Evolutionary conservation across 2,888 invertebrate species (phyloP).

Genomic region (Thymelicus lineola): DNA sequence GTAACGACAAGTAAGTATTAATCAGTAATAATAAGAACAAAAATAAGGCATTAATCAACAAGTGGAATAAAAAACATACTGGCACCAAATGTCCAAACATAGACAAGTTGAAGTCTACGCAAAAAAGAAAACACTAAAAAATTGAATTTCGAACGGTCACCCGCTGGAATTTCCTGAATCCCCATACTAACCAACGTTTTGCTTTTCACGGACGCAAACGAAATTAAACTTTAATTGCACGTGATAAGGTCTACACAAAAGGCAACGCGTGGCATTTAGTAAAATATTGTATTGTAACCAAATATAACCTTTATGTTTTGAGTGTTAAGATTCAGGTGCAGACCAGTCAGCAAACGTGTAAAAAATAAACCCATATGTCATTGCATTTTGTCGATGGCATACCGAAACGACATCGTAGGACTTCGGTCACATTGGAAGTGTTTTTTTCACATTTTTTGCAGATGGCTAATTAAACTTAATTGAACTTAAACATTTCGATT

Average conservation of each 20-base stretch:
- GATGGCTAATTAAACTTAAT: constrained; percentile 1
- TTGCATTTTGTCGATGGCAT: constrained; percentile 57
- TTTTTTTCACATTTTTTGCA: constrained; percentile 13
- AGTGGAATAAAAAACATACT: constrained; percentile 1
- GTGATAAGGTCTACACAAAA: constrained; percentile 6
- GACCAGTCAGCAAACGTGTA: background rate
- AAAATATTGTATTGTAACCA: background rate
- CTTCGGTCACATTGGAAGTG: constrained; percentile 32
- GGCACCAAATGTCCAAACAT: constrained; percentile 33
- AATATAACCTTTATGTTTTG: constrained; percentile 5
- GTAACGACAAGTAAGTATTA: background rate
- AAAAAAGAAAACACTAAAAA: constrained; percentile 42
- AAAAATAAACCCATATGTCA: constrained; percentile 49
- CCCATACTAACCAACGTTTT: constrained; percentile 42
- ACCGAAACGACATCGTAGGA: constrained; percentile 36
- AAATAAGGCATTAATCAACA: background rate
- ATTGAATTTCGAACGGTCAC: constrained; percentile 46
- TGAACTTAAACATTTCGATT: background rate
- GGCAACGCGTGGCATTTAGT: background rate
- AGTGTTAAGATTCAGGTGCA: constrained; percentile 1
- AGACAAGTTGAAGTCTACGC: constrained; percentile 26
- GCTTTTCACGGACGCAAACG: constrained; percentile 45
- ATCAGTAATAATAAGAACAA: background rate
- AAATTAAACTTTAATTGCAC: constrained; percentile 6
- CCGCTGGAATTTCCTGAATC: constrained; percentile 53